Percentiles rank a stretch among this genome's conserved stretches.
phyloP scores from a whole-genome alignment of 2,797 vertebrate species.

The Rachycentron canadum region DNA sequence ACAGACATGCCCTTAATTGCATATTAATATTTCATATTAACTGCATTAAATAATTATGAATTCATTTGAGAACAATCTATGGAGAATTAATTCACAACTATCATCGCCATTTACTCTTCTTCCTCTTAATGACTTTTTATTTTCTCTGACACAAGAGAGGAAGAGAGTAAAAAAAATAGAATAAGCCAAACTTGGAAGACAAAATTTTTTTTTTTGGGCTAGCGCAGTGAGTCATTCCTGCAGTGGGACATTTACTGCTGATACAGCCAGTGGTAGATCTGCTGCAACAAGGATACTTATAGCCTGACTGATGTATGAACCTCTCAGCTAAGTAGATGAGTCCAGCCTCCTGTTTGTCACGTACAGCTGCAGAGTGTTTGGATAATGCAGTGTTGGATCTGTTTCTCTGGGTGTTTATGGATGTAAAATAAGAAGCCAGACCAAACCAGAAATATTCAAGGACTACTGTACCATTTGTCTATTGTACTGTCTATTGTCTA shows the following conservation, averaged over 20 bases:
- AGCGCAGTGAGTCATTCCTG: slow-evolving; percentile 55
- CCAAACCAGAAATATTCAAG: not conserved
- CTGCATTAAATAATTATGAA: not conserved
- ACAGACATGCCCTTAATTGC: not conserved
- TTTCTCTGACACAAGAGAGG: not conserved
- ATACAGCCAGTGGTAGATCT: slow-evolving; percentile 25
- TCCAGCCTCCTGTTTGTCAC: not conserved
- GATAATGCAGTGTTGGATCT: slow-evolving; percentile 7
- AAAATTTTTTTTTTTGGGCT: not conserved
- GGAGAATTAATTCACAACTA: slow-evolving; percentile 5
- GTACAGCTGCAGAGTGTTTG: slow-evolving; percentile 44
- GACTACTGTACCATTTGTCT: not conserved
- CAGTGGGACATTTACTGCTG: slow-evolving; percentile 53
- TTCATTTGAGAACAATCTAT: slow-evolving; percentile 5
- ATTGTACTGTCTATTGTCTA: not conserved
- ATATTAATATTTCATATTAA: too few species aligned
- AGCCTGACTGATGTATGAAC: slow-evolving; percentile 7
- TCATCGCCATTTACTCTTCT: not conserved
- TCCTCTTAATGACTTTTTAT: not conserved
- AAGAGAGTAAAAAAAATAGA: not conserved
- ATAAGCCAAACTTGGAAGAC: not conserved
- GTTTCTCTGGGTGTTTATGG: slow-evolving; percentile 20
- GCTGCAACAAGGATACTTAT: not conserved
- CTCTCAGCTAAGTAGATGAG: not conserved
- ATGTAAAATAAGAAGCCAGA: slow-evolving; percentile 16